Conservation (phyloP, 2,797 vertebrate genomes). For the Falco biarmicus region DNA sequence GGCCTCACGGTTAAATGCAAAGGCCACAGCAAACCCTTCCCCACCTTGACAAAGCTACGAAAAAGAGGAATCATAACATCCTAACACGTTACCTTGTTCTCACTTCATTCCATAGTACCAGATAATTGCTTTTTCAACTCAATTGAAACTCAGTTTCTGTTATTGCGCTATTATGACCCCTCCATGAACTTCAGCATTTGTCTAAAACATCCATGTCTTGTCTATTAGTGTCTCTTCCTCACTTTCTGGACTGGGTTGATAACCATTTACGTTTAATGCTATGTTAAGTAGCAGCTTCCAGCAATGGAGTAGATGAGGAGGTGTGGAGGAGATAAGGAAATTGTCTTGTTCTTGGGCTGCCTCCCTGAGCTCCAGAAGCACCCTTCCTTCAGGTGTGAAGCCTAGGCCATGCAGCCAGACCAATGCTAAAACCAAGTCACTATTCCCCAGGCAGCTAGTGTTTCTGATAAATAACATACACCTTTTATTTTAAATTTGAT, state of each 20-base stretch:
- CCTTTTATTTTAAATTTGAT: not conserved
- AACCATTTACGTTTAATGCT: not conserved
- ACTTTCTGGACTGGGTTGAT: slow-evolving; percentile 17
- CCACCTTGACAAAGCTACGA: not conserved
- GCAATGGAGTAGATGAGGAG: not conserved
- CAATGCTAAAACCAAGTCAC: not conserved
- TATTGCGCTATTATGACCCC: not conserved
- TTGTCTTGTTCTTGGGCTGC: not conserved
- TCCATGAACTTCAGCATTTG: slow-evolving; percentile 5
- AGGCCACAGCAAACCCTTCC: not conserved
- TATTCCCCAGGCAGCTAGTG: not conserved
- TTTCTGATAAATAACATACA: not conserved
- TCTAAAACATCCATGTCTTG: not conserved
- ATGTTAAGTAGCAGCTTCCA: slow-evolving; percentile 10
- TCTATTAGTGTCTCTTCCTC: not conserved
- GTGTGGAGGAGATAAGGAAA: not conserved
- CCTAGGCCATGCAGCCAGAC: not conserved
- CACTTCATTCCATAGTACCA: slow-evolving; percentile 30
- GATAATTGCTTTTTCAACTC: slow-evolving; percentile 61
- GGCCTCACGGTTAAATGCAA: not conserved
- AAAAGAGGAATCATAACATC: not conserved
- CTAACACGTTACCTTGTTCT: slow-evolving; percentile 27
- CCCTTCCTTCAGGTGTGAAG: not conserved
- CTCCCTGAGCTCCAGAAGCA: not conserved
- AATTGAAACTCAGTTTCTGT: slow-evolving; percentile 29